Percentiles rank a stretch among this genome's conserved stretches.
Evolutionary conservation across 2,113 vertebrate genomes (phyloP).

Genomic region (Hippocampus comes): DNA sequence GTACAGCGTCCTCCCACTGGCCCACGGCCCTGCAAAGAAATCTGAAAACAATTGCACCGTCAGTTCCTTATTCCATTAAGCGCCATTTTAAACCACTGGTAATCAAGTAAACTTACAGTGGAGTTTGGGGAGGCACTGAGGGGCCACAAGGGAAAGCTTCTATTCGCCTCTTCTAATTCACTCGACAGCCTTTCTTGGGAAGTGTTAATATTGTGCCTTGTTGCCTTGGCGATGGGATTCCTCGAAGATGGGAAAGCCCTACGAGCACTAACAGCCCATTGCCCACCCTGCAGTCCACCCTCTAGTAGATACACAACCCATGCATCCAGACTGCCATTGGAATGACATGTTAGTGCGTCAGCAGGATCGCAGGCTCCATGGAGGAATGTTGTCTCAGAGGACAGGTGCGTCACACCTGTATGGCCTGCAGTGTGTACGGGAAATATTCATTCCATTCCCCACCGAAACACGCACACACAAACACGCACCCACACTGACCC

Average conservation of each 20-base stretch:
- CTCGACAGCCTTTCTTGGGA: background rate
- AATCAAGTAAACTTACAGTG: constrained; percentile 1
- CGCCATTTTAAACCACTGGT: background rate
- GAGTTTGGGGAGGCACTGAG: background rate
- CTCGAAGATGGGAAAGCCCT: constrained; percentile 42
- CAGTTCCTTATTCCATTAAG: constrained; percentile 14
- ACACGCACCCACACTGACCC: constrained; percentile 5
- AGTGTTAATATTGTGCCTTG: constrained; percentile 44
- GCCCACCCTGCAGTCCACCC: background rate
- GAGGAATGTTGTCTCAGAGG: constrained; percentile 43
- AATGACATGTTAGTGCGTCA: constrained; percentile 55
- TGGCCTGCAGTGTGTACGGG: constrained; percentile 28
- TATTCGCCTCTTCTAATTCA: background rate
- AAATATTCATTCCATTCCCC: constrained; percentile 37
- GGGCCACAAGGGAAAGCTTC: background rate
- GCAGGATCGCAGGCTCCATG: constrained; percentile 20
- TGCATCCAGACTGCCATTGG: constrained; percentile 1
- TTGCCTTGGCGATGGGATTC: constrained; percentile 47
- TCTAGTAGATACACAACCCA: constrained; percentile 20
- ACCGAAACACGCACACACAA: background rate
- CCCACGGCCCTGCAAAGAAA: background rate
- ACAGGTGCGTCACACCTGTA: constrained; percentile 67
- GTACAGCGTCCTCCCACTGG: constrained; percentile 15
- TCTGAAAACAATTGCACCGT: constrained; percentile 30
- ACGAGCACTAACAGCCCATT: constrained; percentile 2